Evolutionary conservation across 2,113 vertebrate genomes (phyloP).

Genomic region (Caretta caretta): DNA sequence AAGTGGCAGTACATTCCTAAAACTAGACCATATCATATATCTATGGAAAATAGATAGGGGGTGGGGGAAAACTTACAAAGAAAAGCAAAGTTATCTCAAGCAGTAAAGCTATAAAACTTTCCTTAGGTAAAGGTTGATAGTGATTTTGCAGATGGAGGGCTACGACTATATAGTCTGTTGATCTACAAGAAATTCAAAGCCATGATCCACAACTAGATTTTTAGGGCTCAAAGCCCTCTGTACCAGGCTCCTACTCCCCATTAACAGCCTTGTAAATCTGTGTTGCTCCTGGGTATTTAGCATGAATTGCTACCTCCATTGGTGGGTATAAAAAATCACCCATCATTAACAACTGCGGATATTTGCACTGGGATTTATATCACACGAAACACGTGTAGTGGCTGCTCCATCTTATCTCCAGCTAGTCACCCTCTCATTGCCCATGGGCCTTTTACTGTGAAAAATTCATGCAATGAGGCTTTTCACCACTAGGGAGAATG

Average conservation of each 20-base stretch:
- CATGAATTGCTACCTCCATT: not conserved
- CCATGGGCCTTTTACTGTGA: too few relatives aligned
- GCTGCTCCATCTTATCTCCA: not conserved
- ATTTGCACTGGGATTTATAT: not conserved
- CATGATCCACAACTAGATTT: not conserved
- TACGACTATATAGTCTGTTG: not conserved
- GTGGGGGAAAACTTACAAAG: not conserved
- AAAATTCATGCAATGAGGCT: too few relatives aligned
- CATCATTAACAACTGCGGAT: not conserved
- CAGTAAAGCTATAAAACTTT: not conserved
- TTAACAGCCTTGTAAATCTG: not conserved
- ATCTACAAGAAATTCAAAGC: not conserved
- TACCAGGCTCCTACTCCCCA: not conserved
- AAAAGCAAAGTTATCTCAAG: not conserved
- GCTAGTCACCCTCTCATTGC: too few relatives aligned
- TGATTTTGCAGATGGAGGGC: not conserved
- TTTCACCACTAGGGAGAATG: too few relatives aligned
- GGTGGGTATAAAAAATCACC: not conserved
- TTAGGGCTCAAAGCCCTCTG: not conserved
- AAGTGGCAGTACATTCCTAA: not conserved
- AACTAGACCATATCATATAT: not conserved
- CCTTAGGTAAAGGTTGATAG: not conserved
- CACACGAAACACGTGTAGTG: not conserved
- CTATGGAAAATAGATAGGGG: not conserved
- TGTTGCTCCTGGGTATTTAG: not conserved